phyloP scores from a whole-genome alignment of 1,140 invertebrate genomes.

The Luehdorfia chinensis region DNA sequence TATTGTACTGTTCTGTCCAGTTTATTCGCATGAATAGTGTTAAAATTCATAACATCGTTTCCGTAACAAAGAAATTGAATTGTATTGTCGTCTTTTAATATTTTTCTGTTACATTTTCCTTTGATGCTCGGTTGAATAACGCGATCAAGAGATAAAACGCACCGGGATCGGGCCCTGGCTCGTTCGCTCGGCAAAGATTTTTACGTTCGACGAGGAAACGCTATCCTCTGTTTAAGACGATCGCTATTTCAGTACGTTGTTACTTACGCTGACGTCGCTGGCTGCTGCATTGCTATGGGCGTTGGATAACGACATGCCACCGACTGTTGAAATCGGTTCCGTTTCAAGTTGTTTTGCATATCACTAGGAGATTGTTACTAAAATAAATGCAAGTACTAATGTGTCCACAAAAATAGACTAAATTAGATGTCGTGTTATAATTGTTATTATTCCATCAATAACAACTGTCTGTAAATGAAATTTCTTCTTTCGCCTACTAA shows the following conservation, averaged over 20 bases:
- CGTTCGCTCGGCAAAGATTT: constrained; percentile 51
- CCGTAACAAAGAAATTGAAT: constrained; percentile 34
- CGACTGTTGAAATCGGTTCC: background rate
- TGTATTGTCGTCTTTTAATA: constrained; percentile 52
- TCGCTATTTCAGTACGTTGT: constrained; percentile 47
- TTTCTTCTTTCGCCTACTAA: no score
- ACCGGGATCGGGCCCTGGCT: constrained; percentile 40
- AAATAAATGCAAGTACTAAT: no score
- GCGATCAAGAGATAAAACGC: constrained; percentile 71
- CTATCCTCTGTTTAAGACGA: constrained; percentile 8
- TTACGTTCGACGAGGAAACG: constrained; percentile 30
- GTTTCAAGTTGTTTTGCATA: background rate
- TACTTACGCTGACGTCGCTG: constrained; percentile 16
- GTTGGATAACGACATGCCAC: background rate
- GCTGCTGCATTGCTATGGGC: constrained; percentile 5
- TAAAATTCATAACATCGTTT: constrained; percentile 22
- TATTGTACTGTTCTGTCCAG: constrained; percentile 3
- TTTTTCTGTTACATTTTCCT: constrained; percentile 59
- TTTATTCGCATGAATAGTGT: constrained; percentile 18
- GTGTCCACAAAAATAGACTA: no score
- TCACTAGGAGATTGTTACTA: background rate
- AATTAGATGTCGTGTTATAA: no score
- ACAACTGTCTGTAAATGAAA: no score
- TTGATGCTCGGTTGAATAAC: constrained; percentile 71
- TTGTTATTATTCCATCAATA: no score